Evolutionary conservation across 2,888 invertebrate genomes (phyloP).

Genomic region (Hyppa rectilinea): DNA sequence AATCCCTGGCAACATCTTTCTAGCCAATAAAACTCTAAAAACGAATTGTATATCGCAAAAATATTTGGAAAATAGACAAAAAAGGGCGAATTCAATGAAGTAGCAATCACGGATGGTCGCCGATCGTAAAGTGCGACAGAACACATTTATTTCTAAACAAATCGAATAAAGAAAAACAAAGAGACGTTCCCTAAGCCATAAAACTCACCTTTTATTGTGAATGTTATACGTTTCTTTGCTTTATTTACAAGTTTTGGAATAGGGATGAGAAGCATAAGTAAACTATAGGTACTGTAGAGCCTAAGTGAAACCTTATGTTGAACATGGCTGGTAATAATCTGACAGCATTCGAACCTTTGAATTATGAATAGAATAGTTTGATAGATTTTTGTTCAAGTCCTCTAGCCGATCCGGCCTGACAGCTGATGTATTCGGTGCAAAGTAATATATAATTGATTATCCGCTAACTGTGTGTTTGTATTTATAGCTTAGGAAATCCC

Average conservation of each 20-base stretch:
- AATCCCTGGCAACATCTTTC: slow-evolving; percentile 13
- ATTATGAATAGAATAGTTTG: too few relatives aligned
- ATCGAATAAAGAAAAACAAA: slow-evolving; percentile 67
- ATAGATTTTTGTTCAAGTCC: too few relatives aligned
- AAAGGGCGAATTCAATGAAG: slow-evolving; percentile 56
- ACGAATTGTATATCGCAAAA: slow-evolving; percentile 32
- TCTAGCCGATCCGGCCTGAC: too few relatives aligned
- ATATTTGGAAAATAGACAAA: slow-evolving; percentile 41
- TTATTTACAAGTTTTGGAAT: slow-evolving; percentile 62
- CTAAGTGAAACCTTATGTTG: too few relatives aligned
- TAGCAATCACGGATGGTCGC: slow-evolving; percentile 61
- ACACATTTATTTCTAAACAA: slow-evolving; percentile 61
- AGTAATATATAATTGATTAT: too few relatives aligned
- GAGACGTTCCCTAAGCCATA: slow-evolving; percentile 62
- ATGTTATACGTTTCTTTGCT: slow-evolving; percentile 56
- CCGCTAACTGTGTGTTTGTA: too few relatives aligned
- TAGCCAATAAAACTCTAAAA: slow-evolving; percentile 28
- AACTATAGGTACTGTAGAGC: too few relatives aligned
- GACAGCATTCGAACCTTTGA: too few relatives aligned
- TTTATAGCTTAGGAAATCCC: too few relatives aligned
- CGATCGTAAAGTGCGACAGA: slow-evolving; percentile 63
- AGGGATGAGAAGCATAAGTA: slow-evolving; percentile 2
- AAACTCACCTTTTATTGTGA: slow-evolving; percentile 68
- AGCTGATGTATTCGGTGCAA: too few relatives aligned
- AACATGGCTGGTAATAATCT: too few relatives aligned